phyloP scores from a whole-genome alignment of 2,797 vertebrate genomes.

The Darevskia mixta region DNA sequence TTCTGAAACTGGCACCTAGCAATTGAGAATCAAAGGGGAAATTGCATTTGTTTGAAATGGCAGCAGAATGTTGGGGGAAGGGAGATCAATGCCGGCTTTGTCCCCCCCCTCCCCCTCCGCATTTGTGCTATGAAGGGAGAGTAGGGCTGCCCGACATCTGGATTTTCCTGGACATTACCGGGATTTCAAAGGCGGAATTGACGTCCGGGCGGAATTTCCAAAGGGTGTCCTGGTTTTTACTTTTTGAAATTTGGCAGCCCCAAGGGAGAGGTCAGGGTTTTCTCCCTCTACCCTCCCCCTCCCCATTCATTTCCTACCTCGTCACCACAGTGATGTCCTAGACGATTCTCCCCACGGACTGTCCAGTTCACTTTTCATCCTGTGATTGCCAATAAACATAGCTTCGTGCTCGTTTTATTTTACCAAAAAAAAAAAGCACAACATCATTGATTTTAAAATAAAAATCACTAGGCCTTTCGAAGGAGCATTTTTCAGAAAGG shows the following conservation, averaged over 20 bases:
- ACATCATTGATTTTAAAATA: slow-evolving; percentile 74
- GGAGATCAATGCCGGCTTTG: neutral
- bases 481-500: slow-evolving; percentile 63
- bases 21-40: neutral
- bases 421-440: slow-evolving; percentile 51
- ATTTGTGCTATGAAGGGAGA: neutral
- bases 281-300: fast-evolving
- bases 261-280: slow-evolving; percentile 13
- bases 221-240: no score
- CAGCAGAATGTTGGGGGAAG: neutral
- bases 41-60: neutral
- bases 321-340: neutral
- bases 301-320: neutral
- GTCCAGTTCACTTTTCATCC: slow-evolving; percentile 15
- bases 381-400: slow-evolving; percentile 47
- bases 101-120: neutral
- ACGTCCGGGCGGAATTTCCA: no score
- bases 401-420: slow-evolving; percentile 26
- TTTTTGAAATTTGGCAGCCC: no score
- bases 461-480: slow-evolving; percentile 58
- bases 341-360: neutral
- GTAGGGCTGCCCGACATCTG: neutral
- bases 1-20: neutral
- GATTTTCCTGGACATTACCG: no score
- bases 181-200: no score